Conservation (phyloP, 64 coral and sea anemone genomes). For the Hydrozoanthus tunicans region DNA sequence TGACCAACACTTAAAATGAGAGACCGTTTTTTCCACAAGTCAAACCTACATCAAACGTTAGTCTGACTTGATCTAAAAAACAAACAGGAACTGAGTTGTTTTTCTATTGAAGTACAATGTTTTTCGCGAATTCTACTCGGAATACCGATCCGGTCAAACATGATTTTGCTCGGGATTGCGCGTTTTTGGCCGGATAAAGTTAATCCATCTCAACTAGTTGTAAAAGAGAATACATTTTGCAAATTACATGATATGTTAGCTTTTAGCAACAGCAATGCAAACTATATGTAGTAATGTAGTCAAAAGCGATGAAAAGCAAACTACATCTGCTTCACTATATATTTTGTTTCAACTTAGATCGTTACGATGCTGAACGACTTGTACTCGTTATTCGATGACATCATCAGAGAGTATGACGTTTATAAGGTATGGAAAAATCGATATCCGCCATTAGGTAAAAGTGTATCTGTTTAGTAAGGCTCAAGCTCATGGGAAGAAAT, state of each 20-base stretch:
- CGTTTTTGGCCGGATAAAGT: no score
- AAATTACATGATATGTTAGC: no score
- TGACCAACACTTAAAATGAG: not conserved
- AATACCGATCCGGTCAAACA: no score
- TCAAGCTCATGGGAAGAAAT: no score
- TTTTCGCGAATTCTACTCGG: no score
- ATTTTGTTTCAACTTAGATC: constrained; percentile 49
- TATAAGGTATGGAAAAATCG: constrained; percentile 77
- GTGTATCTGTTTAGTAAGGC: no score
- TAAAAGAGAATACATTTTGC: no score
- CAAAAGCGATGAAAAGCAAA: not conserved
- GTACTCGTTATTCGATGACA: constrained; percentile 97
- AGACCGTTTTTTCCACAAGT: not conserved
- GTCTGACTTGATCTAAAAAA: not conserved
- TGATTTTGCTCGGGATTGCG: no score
- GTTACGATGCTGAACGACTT: constrained; percentile 95
- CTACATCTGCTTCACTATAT: not conserved
- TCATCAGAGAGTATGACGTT: constrained; percentile 97
- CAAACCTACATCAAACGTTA: not conserved
- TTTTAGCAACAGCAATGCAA: no score
- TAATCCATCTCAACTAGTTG: no score
- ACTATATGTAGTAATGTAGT: not conserved
- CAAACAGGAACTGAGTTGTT: no score
- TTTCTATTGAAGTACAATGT: no score
- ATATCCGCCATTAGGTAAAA: not conserved